A percentile compares a stretch with the other conserved stretches of the same genome.
Conservation (phyloP, 2,113 vertebrate genomes). For the Daboia siamensis region DNA sequence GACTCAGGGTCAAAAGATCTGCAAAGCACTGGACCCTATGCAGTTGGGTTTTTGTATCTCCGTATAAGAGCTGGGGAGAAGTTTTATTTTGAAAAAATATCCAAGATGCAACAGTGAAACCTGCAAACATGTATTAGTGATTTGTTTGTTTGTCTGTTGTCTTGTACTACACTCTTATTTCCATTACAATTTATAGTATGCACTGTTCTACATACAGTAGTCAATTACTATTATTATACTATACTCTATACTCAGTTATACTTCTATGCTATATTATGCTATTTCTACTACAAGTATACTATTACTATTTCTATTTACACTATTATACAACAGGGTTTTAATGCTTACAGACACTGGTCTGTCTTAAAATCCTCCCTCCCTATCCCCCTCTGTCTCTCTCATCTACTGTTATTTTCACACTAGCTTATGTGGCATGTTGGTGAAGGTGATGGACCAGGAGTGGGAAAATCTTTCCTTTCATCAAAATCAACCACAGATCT, state of each 20-base stretch:
- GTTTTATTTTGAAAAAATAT: not conserved
- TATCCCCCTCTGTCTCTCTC: not conserved
- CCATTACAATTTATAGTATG: not conserved
- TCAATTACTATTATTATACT: not conserved
- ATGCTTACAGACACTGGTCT: not conserved
- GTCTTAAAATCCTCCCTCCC: not conserved
- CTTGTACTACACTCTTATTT: not conserved
- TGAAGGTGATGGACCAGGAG: not conserved
- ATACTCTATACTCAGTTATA: not conserved
- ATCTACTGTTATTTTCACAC: not conserved
- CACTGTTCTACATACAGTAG: not conserved
- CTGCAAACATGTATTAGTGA: not conserved
- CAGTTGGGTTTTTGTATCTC: not conserved
- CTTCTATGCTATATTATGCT: not conserved
- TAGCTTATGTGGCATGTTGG: not conserved
- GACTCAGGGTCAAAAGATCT: not conserved
- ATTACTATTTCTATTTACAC: not conserved
- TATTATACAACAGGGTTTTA: not conserved
- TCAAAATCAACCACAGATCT: not conserved
- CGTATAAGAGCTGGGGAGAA: not conserved
- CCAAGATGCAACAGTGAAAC: not conserved
- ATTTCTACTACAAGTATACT: not conserved
- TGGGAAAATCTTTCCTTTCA: not conserved
- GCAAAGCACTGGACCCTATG: not conserved
- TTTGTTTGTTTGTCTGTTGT: not conserved